These are phyloP conservation scores for Trilocha varians DNA, from an alignment of 2,888 invertebrate genomes.

Conservation along the genomic window DNA sequence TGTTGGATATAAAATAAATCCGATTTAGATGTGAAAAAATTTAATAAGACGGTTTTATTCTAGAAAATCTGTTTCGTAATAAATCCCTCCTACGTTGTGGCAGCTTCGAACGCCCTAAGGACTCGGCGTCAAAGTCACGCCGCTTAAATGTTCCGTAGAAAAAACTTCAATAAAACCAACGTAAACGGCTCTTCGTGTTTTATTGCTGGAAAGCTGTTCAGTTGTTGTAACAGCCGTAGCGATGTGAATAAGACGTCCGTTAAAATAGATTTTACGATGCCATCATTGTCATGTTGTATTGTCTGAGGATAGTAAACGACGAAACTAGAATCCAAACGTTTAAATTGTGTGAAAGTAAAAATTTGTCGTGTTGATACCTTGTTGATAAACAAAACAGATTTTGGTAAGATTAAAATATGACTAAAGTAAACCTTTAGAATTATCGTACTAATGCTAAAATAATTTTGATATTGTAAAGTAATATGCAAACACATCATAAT, in stretches of 20 bases:
- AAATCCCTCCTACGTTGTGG: background rate
- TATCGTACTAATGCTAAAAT: too few relatives aligned
- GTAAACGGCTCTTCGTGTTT: constrained; percentile 46
- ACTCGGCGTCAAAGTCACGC: constrained; percentile 26
- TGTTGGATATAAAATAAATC: background rate
- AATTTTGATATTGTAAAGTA: too few relatives aligned
- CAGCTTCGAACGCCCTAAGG: constrained; percentile 8
- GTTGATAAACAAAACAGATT: too few relatives aligned
- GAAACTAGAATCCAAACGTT: background rate
- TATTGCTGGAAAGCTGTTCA: constrained; percentile 55
- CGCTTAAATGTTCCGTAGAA: constrained; percentile 47
- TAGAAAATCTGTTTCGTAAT: background rate
- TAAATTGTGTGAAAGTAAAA: too few relatives aligned
- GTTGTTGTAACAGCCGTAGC: constrained; percentile 33
- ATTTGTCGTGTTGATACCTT: too few relatives aligned
- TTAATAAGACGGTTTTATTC: background rate
- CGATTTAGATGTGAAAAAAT: background rate
- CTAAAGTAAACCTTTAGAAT: too few relatives aligned
- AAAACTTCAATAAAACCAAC: constrained; percentile 52
- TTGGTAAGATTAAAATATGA: too few relatives aligned
- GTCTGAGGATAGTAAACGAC: constrained; percentile 2
- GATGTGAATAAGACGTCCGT: constrained; percentile 33
- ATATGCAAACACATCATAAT: background rate
- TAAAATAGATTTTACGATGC: constrained; percentile 39
- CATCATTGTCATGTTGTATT: constrained; percentile 24